Evolutionary conservation across 2,888 invertebrate species (phyloP).

Genomic region (Habroteleia sp.): DNA sequence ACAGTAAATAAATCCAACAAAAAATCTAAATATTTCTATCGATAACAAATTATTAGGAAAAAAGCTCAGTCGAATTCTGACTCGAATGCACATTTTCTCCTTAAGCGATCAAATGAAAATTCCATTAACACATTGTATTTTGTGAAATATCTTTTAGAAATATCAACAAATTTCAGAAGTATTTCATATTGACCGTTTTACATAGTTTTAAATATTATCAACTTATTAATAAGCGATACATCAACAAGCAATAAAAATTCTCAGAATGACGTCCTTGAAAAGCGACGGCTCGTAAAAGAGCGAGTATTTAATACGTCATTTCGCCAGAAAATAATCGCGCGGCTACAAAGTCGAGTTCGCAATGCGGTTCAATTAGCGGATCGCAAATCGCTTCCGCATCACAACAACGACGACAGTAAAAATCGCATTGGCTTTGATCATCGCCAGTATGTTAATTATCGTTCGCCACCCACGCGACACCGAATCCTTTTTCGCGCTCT

Average conservation of each 20-base stretch:
- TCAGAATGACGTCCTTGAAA: constrained; percentile 3
- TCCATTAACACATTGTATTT: no score
- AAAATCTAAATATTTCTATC: no score
- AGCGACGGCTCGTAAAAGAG: constrained; percentile 5
- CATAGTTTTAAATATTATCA: no score
- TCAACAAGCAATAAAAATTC: constrained; percentile 23
- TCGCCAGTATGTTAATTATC: constrained; percentile 71
- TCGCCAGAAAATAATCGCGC: constrained; percentile 19
- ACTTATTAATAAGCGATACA: background rate
- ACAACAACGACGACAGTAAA: constrained; percentile 28
- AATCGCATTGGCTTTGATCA: constrained; percentile 66
- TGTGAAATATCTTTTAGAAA: no score
- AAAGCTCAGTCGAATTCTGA: no score
- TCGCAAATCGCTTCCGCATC: constrained; percentile 43
- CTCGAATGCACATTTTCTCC: no score
- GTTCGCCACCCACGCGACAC: constrained; percentile 66
- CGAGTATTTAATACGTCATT: constrained; percentile 9
- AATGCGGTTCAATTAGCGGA: constrained; percentile 47
- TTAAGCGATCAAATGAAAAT: no score
- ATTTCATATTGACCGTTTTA: no score
- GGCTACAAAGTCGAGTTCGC: constrained; percentile 19
- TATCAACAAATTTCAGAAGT: no score
- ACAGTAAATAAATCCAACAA: no score
- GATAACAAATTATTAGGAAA: no score
- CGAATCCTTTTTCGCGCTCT: constrained; percentile 7